phyloP scores from a whole-genome alignment of 37 sponge, comb jelly and placozoan species.

The Cladorhizidae sp. region DNA sequence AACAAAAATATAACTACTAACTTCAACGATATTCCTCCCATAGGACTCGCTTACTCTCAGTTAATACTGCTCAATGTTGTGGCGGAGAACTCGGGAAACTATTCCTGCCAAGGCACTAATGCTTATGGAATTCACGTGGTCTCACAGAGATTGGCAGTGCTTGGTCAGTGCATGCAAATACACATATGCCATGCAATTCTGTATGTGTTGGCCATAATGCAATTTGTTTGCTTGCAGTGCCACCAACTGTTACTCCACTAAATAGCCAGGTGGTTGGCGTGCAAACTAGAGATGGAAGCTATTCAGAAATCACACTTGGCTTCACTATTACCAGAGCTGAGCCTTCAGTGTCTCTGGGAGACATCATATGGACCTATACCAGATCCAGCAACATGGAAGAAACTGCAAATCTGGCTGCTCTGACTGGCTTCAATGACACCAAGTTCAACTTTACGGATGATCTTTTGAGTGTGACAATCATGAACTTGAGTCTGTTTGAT shows the following conservation, averaged over 20 bases:
- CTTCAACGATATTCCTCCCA: not conserved
- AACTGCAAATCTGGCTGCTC: too few species aligned
- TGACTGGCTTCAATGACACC: not conserved
- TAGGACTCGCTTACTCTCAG: not conserved
- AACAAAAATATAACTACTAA: not conserved
- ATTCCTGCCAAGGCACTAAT: not conserved
- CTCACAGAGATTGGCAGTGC: not conserved
- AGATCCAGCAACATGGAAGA: not conserved
- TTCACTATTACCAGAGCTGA: not conserved
- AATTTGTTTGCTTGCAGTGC: not conserved
- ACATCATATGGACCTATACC: slow-evolving; percentile 15
- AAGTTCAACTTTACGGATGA: not conserved
- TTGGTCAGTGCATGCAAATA: not conserved
- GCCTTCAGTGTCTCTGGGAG: slow-evolving; percentile 7
- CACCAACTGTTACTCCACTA: slow-evolving; percentile 1
- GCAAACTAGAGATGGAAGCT: not conserved
- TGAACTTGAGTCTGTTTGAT: slow-evolving; percentile 11
- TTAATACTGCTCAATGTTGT: not conserved
- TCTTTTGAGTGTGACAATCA: not conserved
- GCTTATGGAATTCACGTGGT: not conserved
- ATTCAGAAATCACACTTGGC: not conserved
- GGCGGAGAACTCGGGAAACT: not conserved
- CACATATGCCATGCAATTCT: too few species aligned
- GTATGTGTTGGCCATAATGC: too few species aligned
- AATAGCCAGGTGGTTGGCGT: not conserved